phyloP scores from a whole-genome alignment of 2,888 invertebrate genomes.

The Candidula unifasciata region DNA sequence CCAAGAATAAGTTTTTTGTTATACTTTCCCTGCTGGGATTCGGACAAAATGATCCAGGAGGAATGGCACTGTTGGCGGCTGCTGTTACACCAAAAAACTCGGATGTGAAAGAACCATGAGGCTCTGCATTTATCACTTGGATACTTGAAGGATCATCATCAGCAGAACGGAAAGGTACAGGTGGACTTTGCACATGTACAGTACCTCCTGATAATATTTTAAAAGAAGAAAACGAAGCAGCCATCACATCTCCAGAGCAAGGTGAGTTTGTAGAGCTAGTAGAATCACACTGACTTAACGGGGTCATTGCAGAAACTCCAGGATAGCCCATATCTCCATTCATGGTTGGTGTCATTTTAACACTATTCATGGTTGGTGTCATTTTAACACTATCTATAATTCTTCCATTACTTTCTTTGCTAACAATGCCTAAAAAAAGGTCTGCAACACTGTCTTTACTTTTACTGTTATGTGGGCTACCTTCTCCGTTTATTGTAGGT shows the following conservation, averaged over 20 bases:
- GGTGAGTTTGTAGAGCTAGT: not conserved
- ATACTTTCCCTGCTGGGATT: constrained; percentile 20
- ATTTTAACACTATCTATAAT: not conserved
- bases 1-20: constrained; percentile 30
- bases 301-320: not conserved
- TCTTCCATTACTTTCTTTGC: not conserved
- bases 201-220: not conserved
- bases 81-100: not conserved
- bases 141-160: not conserved
- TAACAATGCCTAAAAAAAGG: constrained; percentile 32
- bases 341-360: not conserved
- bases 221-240: not conserved
- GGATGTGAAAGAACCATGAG: not conserved
- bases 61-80: not conserved
- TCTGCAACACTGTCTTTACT: not conserved
- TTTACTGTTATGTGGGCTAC: not conserved
- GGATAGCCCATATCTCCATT: not conserved
- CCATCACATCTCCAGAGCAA: not conserved
- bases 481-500: not conserved
- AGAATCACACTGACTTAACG: not conserved
- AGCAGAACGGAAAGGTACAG: not conserved
- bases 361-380: not conserved
- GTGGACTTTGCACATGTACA: too few relatives aligned
- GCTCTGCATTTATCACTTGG: not conserved
- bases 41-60: constrained; percentile 3